Evolutionary conservation across 2,113 vertebrate species (phyloP).

Genomic region (Apteryx mantelli): DNA sequence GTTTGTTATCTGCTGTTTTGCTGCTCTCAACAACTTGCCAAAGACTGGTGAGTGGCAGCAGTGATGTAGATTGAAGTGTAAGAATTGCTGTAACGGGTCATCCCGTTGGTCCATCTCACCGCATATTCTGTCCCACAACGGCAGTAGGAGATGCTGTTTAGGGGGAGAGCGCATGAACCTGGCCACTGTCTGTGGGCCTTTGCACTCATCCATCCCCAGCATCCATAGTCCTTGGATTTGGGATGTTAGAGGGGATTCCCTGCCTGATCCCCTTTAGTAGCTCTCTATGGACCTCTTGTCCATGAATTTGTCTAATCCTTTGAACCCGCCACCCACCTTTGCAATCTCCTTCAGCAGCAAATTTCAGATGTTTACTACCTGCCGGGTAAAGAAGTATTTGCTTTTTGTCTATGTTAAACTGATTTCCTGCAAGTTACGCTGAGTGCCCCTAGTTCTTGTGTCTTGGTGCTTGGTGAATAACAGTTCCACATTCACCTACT

Average conservation of each 20-base stretch:
- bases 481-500: neutral
- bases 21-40: too few relatives aligned
- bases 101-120: neutral
- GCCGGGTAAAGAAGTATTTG: neutral
- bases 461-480: neutral
- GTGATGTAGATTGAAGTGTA: too few relatives aligned
- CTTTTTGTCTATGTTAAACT: neutral
- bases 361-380: neutral
- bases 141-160: neutral
- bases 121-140: accelerated
- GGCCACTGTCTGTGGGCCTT: neutral
- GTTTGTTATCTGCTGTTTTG: too few relatives aligned
- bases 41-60: too few relatives aligned
- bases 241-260: neutral
- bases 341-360: neutral
- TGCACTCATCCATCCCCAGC: neutral
- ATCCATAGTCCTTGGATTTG: accelerated
- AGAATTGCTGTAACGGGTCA: neutral
- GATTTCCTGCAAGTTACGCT: neutral
- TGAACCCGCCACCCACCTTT: neutral
- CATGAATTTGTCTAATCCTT: neutral
- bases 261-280: neutral
- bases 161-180: accelerated
- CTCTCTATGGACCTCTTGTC: neutral
- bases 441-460: neutral